Conservation (phyloP, 2,113 vertebrate genomes). For the Mungos mungo region DNA sequence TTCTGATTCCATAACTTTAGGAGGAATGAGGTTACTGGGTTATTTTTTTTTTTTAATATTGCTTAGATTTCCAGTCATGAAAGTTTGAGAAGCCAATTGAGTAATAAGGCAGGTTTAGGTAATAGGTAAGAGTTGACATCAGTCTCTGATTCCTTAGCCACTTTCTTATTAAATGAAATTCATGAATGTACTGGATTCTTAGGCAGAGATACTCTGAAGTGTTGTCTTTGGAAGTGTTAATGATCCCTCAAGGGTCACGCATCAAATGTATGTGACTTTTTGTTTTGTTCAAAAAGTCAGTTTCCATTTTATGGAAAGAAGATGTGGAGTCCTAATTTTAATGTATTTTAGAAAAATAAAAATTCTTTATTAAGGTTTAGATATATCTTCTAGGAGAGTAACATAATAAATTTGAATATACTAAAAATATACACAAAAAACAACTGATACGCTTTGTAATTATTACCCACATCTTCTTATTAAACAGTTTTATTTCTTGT, state of each 20-base stretch:
- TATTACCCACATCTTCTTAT: constrained; percentile 86
- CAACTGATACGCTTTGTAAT: constrained; percentile 87
- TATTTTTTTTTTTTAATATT: background rate
- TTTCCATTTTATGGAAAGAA: constrained; percentile 66
- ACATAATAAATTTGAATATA: constrained; percentile 50
- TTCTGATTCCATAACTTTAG: constrained; percentile 6
- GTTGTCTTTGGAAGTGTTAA: constrained; percentile 36
- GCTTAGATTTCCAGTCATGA: constrained; percentile 32
- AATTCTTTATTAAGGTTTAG: constrained; percentile 6
- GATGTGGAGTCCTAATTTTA: constrained; percentile 15
- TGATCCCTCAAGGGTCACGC: background rate
- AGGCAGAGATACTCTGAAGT: background rate
- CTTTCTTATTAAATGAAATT: background rate
- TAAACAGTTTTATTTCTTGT: constrained; percentile 87
- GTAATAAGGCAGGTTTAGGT: background rate
- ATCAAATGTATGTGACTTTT: background rate
- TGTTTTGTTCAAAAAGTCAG: constrained; percentile 54
- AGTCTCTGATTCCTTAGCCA: background rate
- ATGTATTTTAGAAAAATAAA: constrained; percentile 54
- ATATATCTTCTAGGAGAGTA: constrained; percentile 67
- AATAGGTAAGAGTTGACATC: background rate
- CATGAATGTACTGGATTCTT: background rate
- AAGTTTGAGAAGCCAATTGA: background rate
- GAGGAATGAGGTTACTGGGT: background rate
- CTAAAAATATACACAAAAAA: constrained; percentile 52